A percentile compares a stretch with the other conserved stretches of the same genome.
phyloP scores from a whole-genome alignment of 2,888 invertebrate genomes.

The Xestia xanthographa region DNA sequence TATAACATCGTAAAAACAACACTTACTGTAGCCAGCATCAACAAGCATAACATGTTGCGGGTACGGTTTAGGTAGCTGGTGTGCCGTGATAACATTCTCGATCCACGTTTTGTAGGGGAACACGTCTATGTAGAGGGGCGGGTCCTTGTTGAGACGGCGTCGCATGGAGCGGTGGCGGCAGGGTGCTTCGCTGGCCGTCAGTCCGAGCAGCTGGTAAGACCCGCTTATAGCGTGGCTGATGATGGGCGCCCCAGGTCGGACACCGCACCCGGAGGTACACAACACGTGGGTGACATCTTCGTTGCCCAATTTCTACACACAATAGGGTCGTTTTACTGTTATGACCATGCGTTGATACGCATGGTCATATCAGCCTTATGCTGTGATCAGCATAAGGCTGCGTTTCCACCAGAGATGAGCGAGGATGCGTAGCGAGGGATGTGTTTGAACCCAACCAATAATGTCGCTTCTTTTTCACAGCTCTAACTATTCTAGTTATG shows the following conservation, averaged over 20 bases:
- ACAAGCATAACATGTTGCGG: slow-evolving; percentile 77
- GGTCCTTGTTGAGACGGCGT: slow-evolving; percentile 77
- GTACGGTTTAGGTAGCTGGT: slow-evolving; percentile 80
- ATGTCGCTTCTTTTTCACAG: too few relatives aligned
- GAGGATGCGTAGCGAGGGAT: too few relatives aligned
- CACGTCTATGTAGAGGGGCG: slow-evolving; percentile 84
- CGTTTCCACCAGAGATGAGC: too few relatives aligned
- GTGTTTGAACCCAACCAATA: too few relatives aligned
- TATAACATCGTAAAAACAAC: not conserved
- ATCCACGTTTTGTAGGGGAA: slow-evolving; percentile 85
- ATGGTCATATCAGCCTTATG: too few relatives aligned
- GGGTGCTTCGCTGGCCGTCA: slow-evolving; percentile 78
- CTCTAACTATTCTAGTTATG: too few relatives aligned
- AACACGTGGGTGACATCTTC: slow-evolving; percentile 82
- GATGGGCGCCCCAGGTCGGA: slow-evolving; percentile 83
- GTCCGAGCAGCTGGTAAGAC: slow-evolving; percentile 81
- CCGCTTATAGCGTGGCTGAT: slow-evolving; percentile 79
- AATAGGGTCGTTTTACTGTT: slow-evolving; percentile 2
- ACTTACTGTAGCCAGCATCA: slow-evolving; percentile 67
- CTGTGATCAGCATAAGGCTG: too few relatives aligned
- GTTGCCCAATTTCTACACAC: slow-evolving; percentile 77
- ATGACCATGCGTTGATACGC: not conserved
- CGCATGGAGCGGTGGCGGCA: slow-evolving; percentile 79
- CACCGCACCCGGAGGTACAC: slow-evolving; percentile 84
- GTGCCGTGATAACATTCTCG: slow-evolving; percentile 81